Base-by-base conservation (phyloP, 2,797 vertebrate species). In the Fratercula arctica region DNA sequence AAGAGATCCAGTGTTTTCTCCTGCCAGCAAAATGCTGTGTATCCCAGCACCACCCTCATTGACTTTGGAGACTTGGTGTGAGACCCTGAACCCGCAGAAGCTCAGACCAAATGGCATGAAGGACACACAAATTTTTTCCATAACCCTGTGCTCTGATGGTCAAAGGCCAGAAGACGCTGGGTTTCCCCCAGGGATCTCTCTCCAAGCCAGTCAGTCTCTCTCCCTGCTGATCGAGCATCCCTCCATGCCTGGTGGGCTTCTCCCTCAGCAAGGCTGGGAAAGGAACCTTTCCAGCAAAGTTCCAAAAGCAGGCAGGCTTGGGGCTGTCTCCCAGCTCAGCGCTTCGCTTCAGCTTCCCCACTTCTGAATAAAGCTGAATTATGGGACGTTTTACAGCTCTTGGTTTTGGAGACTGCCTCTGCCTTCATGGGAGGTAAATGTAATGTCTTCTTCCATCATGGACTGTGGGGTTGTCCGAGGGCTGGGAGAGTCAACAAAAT, bases 281-380 rank as follows among this genome's bases (percentile, higher is more conserved):
- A 60, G 31, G 26, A 48, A 57, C 24, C 23, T 48, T 57, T n/a
- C 46, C 63, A 63, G n/a, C 8, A 39, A 64, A 45, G 4, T 13
- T 33, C 12, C 23, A 5, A 39, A n/a, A 15, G 16, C 29, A 17
- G 8, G 4, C 43, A 48, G 50, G 4, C 12, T 33, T 0, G 0
- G 6, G 26, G 25, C 16, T 64, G 16, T 17, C 9, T 59, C 25
- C 56, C 64, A 48, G 8, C 41, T 57, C 45, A 41, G 56, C 28
- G 3, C 19, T 88, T 63, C 20, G 9, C 16, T 68, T 59, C 14
- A 28, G n/a, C 14, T 84, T 86, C 29, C 11, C 10, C 2, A 3
- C 16, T 72, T 72, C 35, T 35, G 45, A 37, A 64, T 15, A 68
- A 83, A 56, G 33, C 29, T 69, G 29, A 73, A 39, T 81, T 76